phyloP scores from a whole-genome alignment of 2,113 vertebrate species.

The Oncorhynchus tshawytscha region DNA sequence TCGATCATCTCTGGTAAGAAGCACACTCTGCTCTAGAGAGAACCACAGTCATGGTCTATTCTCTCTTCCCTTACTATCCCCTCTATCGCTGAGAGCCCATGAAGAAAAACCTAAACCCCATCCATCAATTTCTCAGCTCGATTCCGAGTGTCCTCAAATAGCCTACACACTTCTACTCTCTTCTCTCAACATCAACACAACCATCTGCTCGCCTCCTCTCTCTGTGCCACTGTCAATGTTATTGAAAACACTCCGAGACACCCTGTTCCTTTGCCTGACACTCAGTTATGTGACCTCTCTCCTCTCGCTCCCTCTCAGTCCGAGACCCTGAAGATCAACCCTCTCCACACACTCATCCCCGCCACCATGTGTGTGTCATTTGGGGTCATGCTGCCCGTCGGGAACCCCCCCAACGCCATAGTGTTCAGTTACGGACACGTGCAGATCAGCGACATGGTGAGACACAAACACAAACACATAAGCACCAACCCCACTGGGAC shows the following conservation, averaged over 20 bases:
- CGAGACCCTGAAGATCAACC: constrained; percentile 92
- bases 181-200: too few species aligned
- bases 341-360: constrained; percentile 93
- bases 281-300: constrained; percentile 1
- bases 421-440: constrained; percentile 97
- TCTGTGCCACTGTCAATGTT: neutral
- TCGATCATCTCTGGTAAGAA: constrained; percentile 57
- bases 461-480: neutral
- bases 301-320: constrained; percentile 75
- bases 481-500: neutral
- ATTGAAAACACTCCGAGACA: neutral
- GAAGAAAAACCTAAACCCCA: neutral
- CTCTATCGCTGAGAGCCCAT: neutral
- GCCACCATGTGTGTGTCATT: constrained; percentile 98
- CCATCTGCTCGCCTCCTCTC: neutral
- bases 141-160: too few species aligned
- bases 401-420: constrained; percentile 97
- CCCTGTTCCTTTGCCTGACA: neutral
- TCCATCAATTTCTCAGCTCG: neutral
- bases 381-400: constrained; percentile 98
- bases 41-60: neutral
- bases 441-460: constrained; percentile 96
- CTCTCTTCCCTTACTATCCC: neutral
- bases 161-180: constrained; percentile 8
- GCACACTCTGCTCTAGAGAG: constrained; percentile 30